Conservation (phyloP, 2,797 vertebrate genomes). For the Dromococcyx pavoninus region DNA sequence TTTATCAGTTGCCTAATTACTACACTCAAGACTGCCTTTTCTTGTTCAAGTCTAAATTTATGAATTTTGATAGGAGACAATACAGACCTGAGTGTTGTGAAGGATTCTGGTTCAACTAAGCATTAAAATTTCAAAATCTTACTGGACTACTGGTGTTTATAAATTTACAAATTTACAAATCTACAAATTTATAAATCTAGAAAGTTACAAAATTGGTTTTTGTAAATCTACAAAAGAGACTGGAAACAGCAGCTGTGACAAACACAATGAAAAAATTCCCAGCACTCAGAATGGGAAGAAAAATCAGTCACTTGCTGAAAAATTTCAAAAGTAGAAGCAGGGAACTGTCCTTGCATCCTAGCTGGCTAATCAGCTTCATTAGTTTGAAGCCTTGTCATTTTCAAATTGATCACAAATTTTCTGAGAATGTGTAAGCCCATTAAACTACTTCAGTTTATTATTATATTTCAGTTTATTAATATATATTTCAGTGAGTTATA, state of each 20-base stretch:
- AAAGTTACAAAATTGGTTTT: no score
- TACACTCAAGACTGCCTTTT: background rate
- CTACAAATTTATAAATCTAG: no score
- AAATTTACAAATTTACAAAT: no score
- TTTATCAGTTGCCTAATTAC: background rate
- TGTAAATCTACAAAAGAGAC: background rate
- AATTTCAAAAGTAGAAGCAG: fast-evolving
- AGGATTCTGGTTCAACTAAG: background rate
- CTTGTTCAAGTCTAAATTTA: background rate
- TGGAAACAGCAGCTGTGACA: background rate
- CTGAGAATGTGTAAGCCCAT: background rate
- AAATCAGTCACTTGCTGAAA: background rate
- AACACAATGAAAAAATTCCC: background rate
- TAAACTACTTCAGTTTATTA: background rate
- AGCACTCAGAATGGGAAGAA: fast-evolving
- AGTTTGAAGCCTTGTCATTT: background rate
- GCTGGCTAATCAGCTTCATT: background rate
- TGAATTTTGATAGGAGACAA: background rate
- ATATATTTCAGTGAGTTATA: background rate
- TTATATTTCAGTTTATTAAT: no score
- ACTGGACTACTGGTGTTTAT: background rate
- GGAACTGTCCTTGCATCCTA: background rate
- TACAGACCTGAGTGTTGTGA: fast-evolving
- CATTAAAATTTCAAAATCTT: background rate
- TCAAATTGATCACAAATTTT: background rate